phyloP scores from a whole-genome alignment of 1,140 invertebrate genomes.

The Aphelinus certus region DNA sequence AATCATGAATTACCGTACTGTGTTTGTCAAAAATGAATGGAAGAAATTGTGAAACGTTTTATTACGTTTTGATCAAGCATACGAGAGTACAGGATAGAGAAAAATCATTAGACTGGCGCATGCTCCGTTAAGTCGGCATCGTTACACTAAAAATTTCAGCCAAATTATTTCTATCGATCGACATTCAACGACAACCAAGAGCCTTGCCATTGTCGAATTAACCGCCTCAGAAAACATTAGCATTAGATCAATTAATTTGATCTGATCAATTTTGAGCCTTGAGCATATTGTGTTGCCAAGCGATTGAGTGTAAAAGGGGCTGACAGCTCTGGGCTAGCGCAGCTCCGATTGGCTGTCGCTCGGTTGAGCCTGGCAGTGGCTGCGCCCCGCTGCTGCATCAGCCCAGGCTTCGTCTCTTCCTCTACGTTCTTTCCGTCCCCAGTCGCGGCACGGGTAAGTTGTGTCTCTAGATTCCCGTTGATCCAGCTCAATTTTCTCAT shows the following conservation, averaged over 20 bases:
- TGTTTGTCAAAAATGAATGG: too few relatives aligned
- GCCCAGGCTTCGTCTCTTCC: conserved; percentile 6
- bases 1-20: too few relatives aligned
- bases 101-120: conserved; percentile 6
- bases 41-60: too few relatives aligned
- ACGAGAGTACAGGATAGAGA: not conserved
- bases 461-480: not conserved
- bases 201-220: too few relatives aligned
- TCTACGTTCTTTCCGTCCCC: conserved; percentile 56
- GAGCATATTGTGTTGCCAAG: too few relatives aligned
- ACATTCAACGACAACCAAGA: too few relatives aligned
- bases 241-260: too few relatives aligned
- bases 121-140: not conserved
- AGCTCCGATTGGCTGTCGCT: conserved; percentile 11
- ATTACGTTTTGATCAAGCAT: too few relatives aligned
- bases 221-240: too few relatives aligned
- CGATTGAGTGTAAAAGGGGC: conserved; percentile 5
- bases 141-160: too few relatives aligned
- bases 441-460: conserved; percentile 56
- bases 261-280: too few relatives aligned
- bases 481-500: not conserved
- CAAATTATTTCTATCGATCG: too few relatives aligned
- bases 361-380: conserved; percentile 3
- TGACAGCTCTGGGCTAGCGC: not conserved
- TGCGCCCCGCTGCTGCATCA: not conserved